Conservation (phyloP, 2,797 vertebrate genomes). For the Lacerta agilis region DNA sequence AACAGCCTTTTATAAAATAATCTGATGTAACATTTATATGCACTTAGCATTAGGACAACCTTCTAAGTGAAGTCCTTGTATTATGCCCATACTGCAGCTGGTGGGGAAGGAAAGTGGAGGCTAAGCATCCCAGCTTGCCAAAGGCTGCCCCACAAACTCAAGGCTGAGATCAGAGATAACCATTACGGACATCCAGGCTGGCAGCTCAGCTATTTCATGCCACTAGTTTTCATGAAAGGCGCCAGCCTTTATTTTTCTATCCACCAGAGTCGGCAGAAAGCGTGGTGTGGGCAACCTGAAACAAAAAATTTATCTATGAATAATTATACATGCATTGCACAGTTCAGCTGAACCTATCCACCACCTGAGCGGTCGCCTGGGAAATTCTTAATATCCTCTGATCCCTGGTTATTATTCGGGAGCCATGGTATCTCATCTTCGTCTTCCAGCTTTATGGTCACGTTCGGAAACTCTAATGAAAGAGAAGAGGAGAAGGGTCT, state of each 20-base stretch:
- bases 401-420: background rate
- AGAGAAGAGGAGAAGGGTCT: background rate
- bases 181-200: background rate
- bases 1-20: background rate
- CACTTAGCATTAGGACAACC: background rate
- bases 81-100: background rate
- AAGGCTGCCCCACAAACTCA: background rate
- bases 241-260: no score
- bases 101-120: no score
- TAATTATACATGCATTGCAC: background rate
- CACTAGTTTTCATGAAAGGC: background rate
- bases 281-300: background rate
- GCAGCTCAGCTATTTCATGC: background rate
- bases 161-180: background rate
- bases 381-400: slow-evolving; percentile 3
- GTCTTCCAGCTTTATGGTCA: slow-evolving; percentile 30
- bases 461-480: slow-evolving; percentile 13
- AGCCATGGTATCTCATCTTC: slow-evolving; percentile 9
- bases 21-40: background rate
- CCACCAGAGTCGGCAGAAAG: no score
- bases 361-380: background rate
- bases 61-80: background rate
- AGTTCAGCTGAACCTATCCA: background rate
- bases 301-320: background rate
- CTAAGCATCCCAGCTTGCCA: background rate